These are phyloP conservation scores for Drosophila azteca DNA, from an alignment of 1,140 invertebrate genomes.

Conservation along the genomic window DNA sequence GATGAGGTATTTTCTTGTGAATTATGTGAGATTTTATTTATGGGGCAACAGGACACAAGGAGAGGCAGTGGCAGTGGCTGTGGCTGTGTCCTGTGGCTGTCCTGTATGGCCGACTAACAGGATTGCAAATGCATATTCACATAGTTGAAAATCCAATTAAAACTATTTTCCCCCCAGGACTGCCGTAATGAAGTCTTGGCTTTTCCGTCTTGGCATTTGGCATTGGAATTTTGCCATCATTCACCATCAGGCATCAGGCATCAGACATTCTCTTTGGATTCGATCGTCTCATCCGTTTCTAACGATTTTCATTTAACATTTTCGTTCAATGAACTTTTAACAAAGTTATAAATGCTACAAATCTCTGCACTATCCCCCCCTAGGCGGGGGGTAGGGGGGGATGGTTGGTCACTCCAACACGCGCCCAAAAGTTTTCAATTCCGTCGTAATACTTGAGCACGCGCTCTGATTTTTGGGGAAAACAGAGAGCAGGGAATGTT, in stretches of 20 bases:
- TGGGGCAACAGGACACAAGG: not conserved
- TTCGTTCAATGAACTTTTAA: slow-evolving; percentile 24
- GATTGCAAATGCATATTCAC: slow-evolving; percentile 4
- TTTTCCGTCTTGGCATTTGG: not conserved
- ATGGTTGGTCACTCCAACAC: slow-evolving; percentile 40
- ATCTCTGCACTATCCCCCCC: slow-evolving; percentile 34
- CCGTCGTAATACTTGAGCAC: slow-evolving; percentile 60
- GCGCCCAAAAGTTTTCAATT: slow-evolving; percentile 43
- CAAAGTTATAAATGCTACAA: slow-evolving; percentile 10
- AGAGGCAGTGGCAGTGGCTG: not conserved
- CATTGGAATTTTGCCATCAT: not conserved
- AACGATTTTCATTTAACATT: slow-evolving; percentile 5
- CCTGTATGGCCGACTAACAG: not conserved
- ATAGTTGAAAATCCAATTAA: slow-evolving; percentile 40
- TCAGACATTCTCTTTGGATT: too few relatives aligned
- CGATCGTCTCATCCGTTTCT: too few relatives aligned
- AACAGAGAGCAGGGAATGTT: slow-evolving; percentile 39
- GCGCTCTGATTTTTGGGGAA: slow-evolving; percentile 20
- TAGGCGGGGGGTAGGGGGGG: too few relatives aligned
- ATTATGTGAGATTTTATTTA: slow-evolving; percentile 27
- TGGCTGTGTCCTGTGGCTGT: too few relatives aligned
- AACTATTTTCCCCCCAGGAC: slow-evolving; percentile 7
- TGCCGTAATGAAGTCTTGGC: slow-evolving; percentile 26
- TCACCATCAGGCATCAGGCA: too few relatives aligned
- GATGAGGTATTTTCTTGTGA: slow-evolving; percentile 8